phyloP scores from a whole-genome alignment of 2,888 invertebrate genomes.

The Oconnorella tubifera region DNA sequence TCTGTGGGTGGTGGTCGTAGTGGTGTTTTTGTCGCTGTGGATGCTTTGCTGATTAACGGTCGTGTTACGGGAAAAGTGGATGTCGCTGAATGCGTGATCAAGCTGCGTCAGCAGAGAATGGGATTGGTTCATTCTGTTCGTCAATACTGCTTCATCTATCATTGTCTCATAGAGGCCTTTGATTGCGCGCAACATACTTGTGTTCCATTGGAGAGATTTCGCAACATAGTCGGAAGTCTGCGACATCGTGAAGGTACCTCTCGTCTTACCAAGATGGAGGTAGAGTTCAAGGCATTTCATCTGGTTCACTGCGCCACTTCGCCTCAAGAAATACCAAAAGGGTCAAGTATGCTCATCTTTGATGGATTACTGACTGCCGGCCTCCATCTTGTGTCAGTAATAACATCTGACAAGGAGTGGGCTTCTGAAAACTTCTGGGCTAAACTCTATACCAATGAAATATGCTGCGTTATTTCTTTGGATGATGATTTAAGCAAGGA shows the following conservation, averaged over 20 bases:
- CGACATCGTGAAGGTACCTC: neutral
- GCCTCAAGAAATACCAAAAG: neutral
- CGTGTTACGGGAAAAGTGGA: slow-evolving; percentile 22
- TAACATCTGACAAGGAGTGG: neutral
- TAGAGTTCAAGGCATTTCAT: slow-evolving; percentile 2
- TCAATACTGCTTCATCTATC: slow-evolving; percentile 30
- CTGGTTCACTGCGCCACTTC: neutral
- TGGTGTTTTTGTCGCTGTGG: slow-evolving; percentile 27
- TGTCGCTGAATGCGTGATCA: slow-evolving; percentile 16
- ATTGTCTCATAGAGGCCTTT: slow-evolving; percentile 19
- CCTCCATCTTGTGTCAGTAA: neutral
- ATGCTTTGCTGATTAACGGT: slow-evolving; percentile 21
- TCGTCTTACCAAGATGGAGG: neutral
- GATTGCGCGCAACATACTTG: slow-evolving; percentile 16
- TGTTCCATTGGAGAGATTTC: slow-evolving; percentile 5
- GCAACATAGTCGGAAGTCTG: slow-evolving; percentile 9
- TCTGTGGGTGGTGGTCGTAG: slow-evolving; percentile 29
- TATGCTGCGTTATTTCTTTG: neutral
- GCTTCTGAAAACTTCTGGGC: neutral
- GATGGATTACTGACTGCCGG: neutral
- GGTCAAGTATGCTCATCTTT: neutral
- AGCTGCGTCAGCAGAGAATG: slow-evolving; percentile 20
- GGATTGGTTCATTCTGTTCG: slow-evolving; percentile 18
- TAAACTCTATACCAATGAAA: neutral
- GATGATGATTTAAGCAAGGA: neutral